Evolutionary conservation across 2,797 vertebrate species (phyloP).

Genomic region (Squalus acanthias): DNA sequence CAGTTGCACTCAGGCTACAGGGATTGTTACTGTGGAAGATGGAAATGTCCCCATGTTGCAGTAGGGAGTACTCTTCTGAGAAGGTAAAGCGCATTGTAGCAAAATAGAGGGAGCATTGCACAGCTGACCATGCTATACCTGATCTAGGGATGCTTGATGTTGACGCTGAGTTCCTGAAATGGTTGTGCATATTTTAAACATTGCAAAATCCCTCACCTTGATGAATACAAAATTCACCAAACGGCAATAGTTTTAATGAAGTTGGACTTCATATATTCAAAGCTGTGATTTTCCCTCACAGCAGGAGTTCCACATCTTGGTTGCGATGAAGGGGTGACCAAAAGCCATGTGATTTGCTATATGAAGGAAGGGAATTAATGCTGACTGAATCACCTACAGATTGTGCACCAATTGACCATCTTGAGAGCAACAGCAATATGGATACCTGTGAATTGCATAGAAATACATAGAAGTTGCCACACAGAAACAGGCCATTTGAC

Average conservation of each 20-base stretch:
- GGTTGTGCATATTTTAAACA: background rate
- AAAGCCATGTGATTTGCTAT: background rate
- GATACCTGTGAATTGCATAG: background rate
- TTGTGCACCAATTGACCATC: background rate
- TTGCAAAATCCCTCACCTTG: background rate
- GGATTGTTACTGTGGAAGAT: background rate
- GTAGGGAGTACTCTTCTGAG: background rate
- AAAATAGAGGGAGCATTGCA: too few species aligned
- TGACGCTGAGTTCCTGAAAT: background rate
- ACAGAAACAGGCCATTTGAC: background rate
- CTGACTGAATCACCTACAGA: background rate
- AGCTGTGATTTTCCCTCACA: background rate
- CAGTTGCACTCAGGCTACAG: background rate
- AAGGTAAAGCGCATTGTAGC: background rate
- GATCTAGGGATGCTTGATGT: background rate
- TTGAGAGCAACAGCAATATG: background rate
- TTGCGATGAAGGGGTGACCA: background rate
- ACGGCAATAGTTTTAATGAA: background rate
- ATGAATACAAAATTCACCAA: background rate
- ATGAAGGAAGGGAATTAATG: background rate
- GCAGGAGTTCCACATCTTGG: background rate
- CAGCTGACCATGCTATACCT: background rate
- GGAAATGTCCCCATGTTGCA: background rate
- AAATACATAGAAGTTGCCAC: background rate
- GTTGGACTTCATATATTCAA: background rate